phyloP scores from a whole-genome alignment of 2,797 vertebrate genomes.

The Fistularia tabacaria region DNA sequence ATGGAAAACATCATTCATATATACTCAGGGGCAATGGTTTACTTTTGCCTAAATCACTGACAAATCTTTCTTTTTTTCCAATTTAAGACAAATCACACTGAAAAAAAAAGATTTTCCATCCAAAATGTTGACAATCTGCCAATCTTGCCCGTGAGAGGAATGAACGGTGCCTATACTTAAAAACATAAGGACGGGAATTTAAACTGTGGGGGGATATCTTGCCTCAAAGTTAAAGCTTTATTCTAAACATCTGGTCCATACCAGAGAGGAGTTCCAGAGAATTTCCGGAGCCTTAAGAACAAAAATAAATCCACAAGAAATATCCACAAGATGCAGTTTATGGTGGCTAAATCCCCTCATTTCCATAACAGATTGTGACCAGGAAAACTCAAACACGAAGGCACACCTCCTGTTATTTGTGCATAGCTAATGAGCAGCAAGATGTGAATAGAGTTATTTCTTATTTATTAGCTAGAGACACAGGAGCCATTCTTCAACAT shows the following conservation, averaged over 20 bases:
- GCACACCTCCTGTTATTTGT: constrained; percentile 35
- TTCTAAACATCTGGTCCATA: constrained; percentile 55
- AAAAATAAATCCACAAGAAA: constrained; percentile 49
- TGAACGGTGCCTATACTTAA: constrained; percentile 10
- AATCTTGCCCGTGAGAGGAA: constrained; percentile 6
- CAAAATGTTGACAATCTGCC: background rate
- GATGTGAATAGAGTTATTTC: background rate
- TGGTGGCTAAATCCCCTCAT: constrained; percentile 62
- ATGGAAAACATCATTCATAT: no score
- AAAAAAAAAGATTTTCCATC: background rate
- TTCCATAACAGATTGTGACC: constrained; percentile 61
- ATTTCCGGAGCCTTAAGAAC: constrained; percentile 49
- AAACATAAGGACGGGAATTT: constrained; percentile 19
- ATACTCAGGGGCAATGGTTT: no score
- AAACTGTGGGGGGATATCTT: constrained; percentile 11
- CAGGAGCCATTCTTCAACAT: background rate
- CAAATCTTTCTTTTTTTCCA: no score
- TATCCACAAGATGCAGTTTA: constrained; percentile 53
- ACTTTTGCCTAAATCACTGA: no score
- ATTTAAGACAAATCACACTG: no score
- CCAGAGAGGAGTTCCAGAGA: constrained; percentile 31
- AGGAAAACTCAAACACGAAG: constrained; percentile 24
- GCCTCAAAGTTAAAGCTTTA: constrained; percentile 24
- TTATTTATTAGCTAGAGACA: constrained; percentile 18
- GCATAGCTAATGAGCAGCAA: constrained; percentile 12